phyloP scores from a whole-genome alignment of 2,797 vertebrate genomes.

The Chaetophractus vellerosus region DNA sequence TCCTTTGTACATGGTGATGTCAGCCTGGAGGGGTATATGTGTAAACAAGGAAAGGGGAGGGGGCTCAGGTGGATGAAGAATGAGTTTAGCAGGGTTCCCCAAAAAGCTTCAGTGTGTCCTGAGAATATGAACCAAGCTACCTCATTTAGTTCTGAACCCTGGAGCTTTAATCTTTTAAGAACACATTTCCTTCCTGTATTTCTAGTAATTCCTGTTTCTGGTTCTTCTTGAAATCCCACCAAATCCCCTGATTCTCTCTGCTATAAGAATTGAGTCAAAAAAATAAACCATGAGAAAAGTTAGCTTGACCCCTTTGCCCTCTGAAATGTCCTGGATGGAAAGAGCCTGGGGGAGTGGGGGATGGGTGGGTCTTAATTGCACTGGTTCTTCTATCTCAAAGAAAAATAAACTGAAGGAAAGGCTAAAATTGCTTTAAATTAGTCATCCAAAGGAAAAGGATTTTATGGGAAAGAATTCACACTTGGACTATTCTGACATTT shows the following conservation, averaged over 20 bases:
- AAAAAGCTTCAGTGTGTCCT: not conserved
- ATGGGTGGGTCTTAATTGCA: not conserved
- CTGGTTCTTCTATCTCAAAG: slow-evolving; percentile 10
- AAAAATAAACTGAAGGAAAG: slow-evolving; percentile 64
- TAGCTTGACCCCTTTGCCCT: slow-evolving; percentile 41
- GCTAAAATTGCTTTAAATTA: slow-evolving; percentile 1
- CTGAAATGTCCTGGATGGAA: not conserved
- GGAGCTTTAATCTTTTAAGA: slow-evolving; percentile 71
- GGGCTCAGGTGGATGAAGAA: not conserved
- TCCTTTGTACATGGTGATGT: not conserved
- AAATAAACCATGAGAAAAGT: slow-evolving; percentile 79
- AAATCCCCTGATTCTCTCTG: slow-evolving; percentile 36
- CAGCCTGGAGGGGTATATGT: not conserved
- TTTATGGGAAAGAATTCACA: not conserved
- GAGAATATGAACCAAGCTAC: slow-evolving; percentile 23
- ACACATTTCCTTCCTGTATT: slow-evolving; percentile 76
- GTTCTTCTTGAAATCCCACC: slow-evolving; percentile 67
- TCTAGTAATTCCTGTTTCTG: slow-evolving; percentile 71
- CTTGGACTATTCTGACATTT: slow-evolving; percentile 24
- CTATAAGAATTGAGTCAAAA: slow-evolving; percentile 63
- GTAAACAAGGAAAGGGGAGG: not conserved
- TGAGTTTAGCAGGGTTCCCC: not conserved
- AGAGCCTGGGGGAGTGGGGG: not conserved
- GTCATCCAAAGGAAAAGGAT: not conserved
- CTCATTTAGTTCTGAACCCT: not conserved